These are phyloP conservation scores for Pachycephala philippinensis DNA, from an alignment of 2,113 vertebrate genomes.

Conservation along the genomic window DNA sequence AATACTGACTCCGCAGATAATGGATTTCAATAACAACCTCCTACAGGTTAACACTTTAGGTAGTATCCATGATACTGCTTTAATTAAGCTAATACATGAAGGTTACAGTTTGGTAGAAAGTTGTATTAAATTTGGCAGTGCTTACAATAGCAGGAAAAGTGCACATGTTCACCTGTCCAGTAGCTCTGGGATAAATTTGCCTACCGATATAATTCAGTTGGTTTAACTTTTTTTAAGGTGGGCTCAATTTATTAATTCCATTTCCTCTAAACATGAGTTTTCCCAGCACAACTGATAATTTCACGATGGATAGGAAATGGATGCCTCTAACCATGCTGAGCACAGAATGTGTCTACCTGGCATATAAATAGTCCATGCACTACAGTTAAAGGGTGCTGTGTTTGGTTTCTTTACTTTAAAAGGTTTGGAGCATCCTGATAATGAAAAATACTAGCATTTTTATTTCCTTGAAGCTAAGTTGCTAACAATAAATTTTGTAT, in stretches of 20 bases:
- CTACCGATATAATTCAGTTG: not conserved
- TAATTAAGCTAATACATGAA: constrained; percentile 73
- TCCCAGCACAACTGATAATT: constrained; percentile 29
- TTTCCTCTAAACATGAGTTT: constrained; percentile 28
- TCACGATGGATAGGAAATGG: constrained; percentile 18
- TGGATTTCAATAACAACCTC: constrained; percentile 78
- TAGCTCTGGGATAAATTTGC: constrained; percentile 26
- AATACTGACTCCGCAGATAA: constrained; percentile 80
- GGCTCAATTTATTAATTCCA: constrained; percentile 44
- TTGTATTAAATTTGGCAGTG: constrained; percentile 64
- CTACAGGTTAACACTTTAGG: constrained; percentile 73
- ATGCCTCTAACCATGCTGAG: constrained; percentile 29
- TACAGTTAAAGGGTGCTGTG: not conserved
- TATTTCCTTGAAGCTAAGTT: not conserved
- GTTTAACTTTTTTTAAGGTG: constrained; percentile 19
- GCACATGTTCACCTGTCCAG: not conserved
- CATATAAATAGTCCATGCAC: not conserved
- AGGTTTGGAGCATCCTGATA: not conserved
- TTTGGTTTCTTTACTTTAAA: not conserved
- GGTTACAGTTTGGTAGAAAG: constrained; percentile 61
- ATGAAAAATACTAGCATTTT: not conserved
- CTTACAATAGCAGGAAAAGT: constrained; percentile 49
- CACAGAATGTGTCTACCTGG: constrained; percentile 25
- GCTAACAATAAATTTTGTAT: not conserved
- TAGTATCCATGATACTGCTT: constrained; percentile 51